Conservation (phyloP, 2,113 vertebrate genomes). For the Struthidea cinerea region DNA sequence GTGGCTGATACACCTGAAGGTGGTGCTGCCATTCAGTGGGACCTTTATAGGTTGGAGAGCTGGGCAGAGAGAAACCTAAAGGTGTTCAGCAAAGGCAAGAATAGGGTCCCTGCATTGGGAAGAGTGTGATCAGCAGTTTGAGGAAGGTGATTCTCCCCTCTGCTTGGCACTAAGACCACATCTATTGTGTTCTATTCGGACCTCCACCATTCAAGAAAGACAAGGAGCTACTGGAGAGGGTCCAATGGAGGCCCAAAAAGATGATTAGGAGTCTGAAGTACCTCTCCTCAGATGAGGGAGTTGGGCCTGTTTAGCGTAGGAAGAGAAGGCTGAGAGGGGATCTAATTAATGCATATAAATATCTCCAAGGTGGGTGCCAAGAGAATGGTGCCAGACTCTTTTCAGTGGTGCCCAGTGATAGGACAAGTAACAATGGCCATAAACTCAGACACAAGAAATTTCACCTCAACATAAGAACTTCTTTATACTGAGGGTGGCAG, state of each 20-base stretch:
- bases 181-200: neutral
- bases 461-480: neutral
- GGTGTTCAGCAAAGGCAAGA: neutral
- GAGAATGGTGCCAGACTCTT: neutral
- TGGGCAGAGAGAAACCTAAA: neutral
- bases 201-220: neutral
- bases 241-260: neutral
- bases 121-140: neutral
- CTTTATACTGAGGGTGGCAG: neutral
- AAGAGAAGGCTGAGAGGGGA: neutral
- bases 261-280: neutral
- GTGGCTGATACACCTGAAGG: neutral
- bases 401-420: neutral
- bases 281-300: neutral
- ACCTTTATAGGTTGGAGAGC: neutral
- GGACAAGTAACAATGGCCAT: neutral
- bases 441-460: neutral
- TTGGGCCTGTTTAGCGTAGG: neutral
- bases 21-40: neutral
- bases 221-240: neutral
- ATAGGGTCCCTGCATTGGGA: accelerated
- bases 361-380: neutral
- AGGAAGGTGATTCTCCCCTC: no score
- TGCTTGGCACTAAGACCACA: neutral
- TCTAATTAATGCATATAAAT: neutral